phyloP scores from a whole-genome alignment of 2,113 vertebrate genomes.

The Eolophus roseicapilla region DNA sequence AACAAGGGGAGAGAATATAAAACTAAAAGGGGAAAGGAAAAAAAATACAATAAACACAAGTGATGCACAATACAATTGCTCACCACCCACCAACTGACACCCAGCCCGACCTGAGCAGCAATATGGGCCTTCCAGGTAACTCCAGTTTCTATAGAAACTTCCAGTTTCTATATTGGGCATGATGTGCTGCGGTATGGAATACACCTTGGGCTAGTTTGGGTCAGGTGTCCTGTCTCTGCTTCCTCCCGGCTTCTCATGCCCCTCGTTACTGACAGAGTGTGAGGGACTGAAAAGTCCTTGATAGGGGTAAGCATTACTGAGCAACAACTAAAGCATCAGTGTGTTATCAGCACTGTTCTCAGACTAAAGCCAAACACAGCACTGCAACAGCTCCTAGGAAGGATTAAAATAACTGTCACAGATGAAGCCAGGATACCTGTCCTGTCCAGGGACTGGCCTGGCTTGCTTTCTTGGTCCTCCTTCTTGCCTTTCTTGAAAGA shows the following conservation, averaged over 20 bases:
- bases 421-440: not conserved
- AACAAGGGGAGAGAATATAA: not conserved
- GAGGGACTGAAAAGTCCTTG: not conserved
- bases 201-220: not conserved
- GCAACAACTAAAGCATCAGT: not conserved
- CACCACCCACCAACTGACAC: not conserved
- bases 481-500: not conserved
- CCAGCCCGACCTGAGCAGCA: not conserved
- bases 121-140: not conserved
- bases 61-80: not conserved
- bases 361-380: not conserved
- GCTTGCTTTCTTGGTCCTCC: not conserved
- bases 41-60: not conserved
- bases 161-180: not conserved
- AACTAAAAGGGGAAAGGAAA: not conserved
- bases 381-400: not conserved
- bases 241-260: not conserved
- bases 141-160: not conserved
- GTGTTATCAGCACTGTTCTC: not conserved
- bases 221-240: not conserved
- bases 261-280: not conserved
- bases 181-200: not conserved
- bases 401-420: not conserved
- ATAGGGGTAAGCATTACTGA: not conserved
- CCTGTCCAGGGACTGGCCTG: not conserved